A percentile compares a stretch with the other conserved stretches of the same genome.
phyloP scores from a whole-genome alignment of 2,797 vertebrate genomes.

The Leuciscus waleckii region DNA sequence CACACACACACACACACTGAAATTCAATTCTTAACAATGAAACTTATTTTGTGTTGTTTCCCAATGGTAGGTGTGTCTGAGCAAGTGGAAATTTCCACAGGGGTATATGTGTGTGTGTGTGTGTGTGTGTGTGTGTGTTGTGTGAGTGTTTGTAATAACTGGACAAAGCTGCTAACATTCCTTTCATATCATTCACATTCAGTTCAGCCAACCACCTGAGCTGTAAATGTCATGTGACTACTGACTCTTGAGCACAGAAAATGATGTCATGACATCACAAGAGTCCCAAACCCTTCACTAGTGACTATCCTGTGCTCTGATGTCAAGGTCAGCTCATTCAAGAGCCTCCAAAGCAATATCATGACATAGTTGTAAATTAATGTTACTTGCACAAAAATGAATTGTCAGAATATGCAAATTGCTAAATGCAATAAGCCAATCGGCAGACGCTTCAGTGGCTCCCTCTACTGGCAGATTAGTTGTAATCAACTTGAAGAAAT shows the following conservation, averaged over 20 bases:
- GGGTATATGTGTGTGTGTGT: neutral
- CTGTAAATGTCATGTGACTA: conserved; percentile 5
- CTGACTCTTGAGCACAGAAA: neutral
- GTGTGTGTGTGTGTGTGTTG: neutral
- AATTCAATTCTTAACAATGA: neutral
- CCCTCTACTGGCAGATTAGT: conserved; percentile 8
- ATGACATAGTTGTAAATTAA: neutral
- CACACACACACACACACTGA: no score
- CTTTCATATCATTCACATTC: neutral
- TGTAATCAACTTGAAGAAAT: no score
- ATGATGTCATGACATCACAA: neutral
- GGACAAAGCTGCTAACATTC: neutral
- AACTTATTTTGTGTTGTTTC: neutral
- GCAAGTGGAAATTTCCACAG: neutral
- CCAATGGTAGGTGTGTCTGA: neutral
- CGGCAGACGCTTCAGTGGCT: neutral
- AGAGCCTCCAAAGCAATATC: neutral
- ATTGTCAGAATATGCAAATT: neutral
- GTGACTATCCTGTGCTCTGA: neutral
- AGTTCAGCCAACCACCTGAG: neutral
- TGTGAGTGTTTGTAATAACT: neutral
- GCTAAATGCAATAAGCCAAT: neutral
- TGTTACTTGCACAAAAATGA: neutral
- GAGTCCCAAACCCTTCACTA: neutral
- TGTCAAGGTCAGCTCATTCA: neutral